Base-by-base conservation (phyloP, 2,888 invertebrate genomes). In the Drosophila fulvimacula region DNA sequence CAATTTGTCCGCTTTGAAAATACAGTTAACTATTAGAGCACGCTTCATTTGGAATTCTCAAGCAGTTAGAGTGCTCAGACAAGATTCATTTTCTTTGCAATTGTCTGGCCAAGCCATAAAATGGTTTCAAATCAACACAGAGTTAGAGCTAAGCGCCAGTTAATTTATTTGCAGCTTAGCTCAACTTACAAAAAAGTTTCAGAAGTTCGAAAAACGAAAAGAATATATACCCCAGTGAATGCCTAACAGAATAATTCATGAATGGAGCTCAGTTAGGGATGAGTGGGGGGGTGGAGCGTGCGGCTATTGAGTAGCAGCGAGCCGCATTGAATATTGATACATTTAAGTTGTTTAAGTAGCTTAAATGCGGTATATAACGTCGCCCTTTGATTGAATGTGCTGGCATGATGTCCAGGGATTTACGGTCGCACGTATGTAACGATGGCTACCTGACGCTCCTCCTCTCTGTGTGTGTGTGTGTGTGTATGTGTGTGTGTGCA, bases 251-350 rank as follows among this genome's bases (percentile, higher is more conserved):
- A 75, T 75, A 44, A 75, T 75, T 53, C 48, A 69, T 68, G 52
- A 61, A 46, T n/a, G 52, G 39, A 51, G 19, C 30, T 11, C 24
- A 13, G 17, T 15, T 5, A 9, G 34, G 34, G 15, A 34, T 17
- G 15, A 46, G 46, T 46, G 27, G 27, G 17, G 46, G 5, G 46
- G 10, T n/a, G 15, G 6, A 3, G 11, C 2, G 1, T 11, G 19
- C 9, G 30, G 17, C 11, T 5, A 27, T 34, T 19, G 34, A 34
- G 21, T 19, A 36, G n/a, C 15, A 36, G 21, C 34, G 46, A 15
- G 7, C 21, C 74, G 27, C 79, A 79, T 79, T 60, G 71, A 76
- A 80, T 76, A 80, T 80, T 76, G 77, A 76, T 76, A 76, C 58
- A 70, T 65, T 80, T 60, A 65, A 80, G 76, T 65, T 61, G 65